Evolutionary conservation across 2,797 vertebrate species (phyloP), one percentile per base, ranked within the genome.

Genomic region (Aldrovandia affinis): DNA sequence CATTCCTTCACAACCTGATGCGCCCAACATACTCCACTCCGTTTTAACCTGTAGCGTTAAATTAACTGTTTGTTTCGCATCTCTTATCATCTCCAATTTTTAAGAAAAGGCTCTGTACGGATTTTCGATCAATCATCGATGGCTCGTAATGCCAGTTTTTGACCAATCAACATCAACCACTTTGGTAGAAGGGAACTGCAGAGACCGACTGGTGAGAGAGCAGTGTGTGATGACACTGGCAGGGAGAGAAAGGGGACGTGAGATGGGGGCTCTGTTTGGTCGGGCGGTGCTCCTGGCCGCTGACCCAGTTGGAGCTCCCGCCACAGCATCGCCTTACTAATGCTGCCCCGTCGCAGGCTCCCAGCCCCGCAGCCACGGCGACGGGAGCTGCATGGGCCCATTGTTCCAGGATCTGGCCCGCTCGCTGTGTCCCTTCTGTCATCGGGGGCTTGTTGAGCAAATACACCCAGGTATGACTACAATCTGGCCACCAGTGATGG

Each of bases 371-470:
- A 87, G 86, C 82, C 12, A 78, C 81, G 57, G 87, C 84, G 84
- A 59, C 57, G 83, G 85, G 85, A 88, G 87, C 84, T 89, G 87
- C 88, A 90, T 89, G 88, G 88, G 84, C 83, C 83, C 55, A 89
- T 92, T 92, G 89, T 90, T 90, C 82, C 61, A 54, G 77, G 81
- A 86, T 86, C 89, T 88, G 89, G 83, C 89, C 82, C 85, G 82
- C 83, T 81, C 85, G 86, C 88, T 78, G 39, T 86, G 82, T 83
- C 85, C 68, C 65, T 85, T 91, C 89, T 91, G 89, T 92, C 90
- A 91, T 90, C 89, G 15, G 86, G 84, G 89, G 88, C 87, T 89
- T 88, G 88, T 88, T 85, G 86, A 89, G 89, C 86, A 90, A 91
- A 90, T 89, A 89, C 85, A 73, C 83, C 84, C 86, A 88, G 87